Percentiles rank a stretch among this genome's conserved stretches.
These are phyloP conservation scores for Pseudomyrmex gracilis DNA, from an alignment of 1,140 invertebrate species.

Conservation along the genomic window DNA sequence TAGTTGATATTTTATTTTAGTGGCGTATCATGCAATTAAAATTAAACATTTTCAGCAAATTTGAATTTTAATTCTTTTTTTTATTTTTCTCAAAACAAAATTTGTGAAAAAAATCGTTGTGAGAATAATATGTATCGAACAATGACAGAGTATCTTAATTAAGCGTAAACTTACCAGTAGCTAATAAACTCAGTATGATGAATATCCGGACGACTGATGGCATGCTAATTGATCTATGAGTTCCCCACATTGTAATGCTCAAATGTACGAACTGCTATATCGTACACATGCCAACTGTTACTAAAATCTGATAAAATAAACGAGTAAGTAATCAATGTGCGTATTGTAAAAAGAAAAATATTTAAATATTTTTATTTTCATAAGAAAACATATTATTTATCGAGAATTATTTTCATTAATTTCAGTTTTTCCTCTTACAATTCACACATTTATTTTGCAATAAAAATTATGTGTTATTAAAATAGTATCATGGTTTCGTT, in stretches of 20 bases:
- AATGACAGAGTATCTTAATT: slow-evolving; percentile 12
- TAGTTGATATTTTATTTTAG: neutral
- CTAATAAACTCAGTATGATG: slow-evolving; percentile 92
- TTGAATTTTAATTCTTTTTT: neutral
- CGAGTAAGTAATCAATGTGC: slow-evolving; percentile 9
- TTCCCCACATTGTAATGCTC: slow-evolving; percentile 87
- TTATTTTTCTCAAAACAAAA: neutral
- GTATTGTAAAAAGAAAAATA: neutral
- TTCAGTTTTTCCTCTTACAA: too few relatives aligned
- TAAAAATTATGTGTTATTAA: too few relatives aligned
- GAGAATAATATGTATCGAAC: neutral
- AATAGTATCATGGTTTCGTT: too few relatives aligned
- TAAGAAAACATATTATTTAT: too few relatives aligned
- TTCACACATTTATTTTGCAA: too few relatives aligned
- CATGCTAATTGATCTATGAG: slow-evolving; percentile 88
- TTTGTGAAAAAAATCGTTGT: neutral
- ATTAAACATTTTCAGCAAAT: neutral
- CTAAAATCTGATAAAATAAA: slow-evolving; percentile 60
- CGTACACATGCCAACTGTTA: slow-evolving; percentile 77
- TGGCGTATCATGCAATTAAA: neutral
- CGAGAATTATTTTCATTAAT: too few relatives aligned
- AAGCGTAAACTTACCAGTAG: slow-evolving; percentile 88
- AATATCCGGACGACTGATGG: slow-evolving; percentile 94
- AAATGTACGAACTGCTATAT: slow-evolving; percentile 10
- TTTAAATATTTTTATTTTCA: too few relatives aligned